Evolutionary conservation across 2,888 invertebrate species (phyloP).

Genomic region (Drosophila diplacantha): DNA sequence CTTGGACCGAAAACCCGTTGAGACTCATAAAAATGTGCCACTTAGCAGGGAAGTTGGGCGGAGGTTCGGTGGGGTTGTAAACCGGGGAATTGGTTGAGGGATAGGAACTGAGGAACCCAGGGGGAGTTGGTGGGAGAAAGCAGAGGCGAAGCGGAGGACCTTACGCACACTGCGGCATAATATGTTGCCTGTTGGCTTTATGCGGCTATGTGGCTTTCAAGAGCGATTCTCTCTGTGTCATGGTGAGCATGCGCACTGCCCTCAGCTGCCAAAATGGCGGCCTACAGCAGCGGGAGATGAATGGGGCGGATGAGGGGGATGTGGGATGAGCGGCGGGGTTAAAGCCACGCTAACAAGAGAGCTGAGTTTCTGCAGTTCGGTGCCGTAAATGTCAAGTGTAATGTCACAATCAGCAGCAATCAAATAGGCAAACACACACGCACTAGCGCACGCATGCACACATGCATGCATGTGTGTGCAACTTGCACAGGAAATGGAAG

Average conservation of each 20-base stretch:
- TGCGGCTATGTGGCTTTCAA: constrained; percentile 33
- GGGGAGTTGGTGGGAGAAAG: neutral
- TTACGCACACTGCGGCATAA: constrained; percentile 53
- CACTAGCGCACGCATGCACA: constrained; percentile 32
- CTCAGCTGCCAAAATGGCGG: constrained; percentile 59
- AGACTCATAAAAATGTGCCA: constrained; percentile 72
- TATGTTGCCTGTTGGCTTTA: constrained; percentile 47
- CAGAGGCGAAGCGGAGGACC: neutral
- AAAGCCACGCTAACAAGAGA: constrained; percentile 30
- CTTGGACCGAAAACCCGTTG: constrained; percentile 62
- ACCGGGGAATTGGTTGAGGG: constrained; percentile 32
- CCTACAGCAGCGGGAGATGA: constrained; percentile 31
- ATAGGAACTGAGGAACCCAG: neutral
- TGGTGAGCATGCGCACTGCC: constrained; percentile 70
- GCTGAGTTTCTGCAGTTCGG: constrained; percentile 44
- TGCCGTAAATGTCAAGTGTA: constrained; percentile 76
- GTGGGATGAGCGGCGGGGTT: constrained; percentile 6
- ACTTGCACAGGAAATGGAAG: constrained; percentile 64
- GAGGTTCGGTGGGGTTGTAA: constrained; percentile 16
- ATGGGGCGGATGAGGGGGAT: neutral
- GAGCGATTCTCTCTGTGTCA: constrained; percentile 49
- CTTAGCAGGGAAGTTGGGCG: constrained; percentile 57
- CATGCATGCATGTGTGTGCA: constrained; percentile 43
- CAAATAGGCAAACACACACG: constrained; percentile 62
- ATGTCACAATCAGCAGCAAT: constrained; percentile 75